These are phyloP conservation scores for Nomada fucata DNA, from an alignment of 2,888 invertebrate species.

Conservation along the genomic window DNA sequence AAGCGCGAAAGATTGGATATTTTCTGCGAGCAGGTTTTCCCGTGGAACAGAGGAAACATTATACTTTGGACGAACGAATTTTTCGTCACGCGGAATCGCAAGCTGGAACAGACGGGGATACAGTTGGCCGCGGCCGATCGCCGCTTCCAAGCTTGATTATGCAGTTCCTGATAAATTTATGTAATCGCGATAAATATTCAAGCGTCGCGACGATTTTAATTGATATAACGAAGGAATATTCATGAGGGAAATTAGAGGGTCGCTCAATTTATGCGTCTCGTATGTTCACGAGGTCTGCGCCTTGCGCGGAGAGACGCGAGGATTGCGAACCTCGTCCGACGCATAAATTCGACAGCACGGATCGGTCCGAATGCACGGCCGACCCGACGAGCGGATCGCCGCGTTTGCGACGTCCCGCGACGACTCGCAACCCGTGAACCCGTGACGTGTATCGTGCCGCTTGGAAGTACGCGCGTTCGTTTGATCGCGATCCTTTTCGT, in stretches of 20 bases:
- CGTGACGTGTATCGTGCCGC: neutral
- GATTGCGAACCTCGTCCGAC: constrained; percentile 33
- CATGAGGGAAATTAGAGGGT: constrained; percentile 56
- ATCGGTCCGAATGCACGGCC: constrained; percentile 29
- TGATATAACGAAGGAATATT: constrained; percentile 62
- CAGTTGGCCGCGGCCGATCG: neutral
- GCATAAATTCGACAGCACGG: constrained; percentile 33
- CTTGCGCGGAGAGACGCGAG: constrained; percentile 29
- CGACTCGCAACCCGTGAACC: constrained; percentile 48
- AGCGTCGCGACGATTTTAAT: constrained; percentile 53
- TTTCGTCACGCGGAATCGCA: neutral
- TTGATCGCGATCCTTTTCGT: neutral
- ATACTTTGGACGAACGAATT: neutral
- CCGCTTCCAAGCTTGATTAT: constrained; percentile 21
- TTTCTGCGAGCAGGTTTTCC: neutral
- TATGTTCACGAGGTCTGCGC: constrained; percentile 28
- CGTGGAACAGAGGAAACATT: neutral
- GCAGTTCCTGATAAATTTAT: constrained; percentile 53
- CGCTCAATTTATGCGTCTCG: constrained; percentile 55
- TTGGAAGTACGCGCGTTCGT: neutral
- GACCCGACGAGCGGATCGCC: constrained; percentile 18
- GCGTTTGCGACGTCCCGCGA: constrained; percentile 47
- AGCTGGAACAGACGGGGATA: too few relatives aligned
- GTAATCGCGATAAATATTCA: constrained; percentile 56
- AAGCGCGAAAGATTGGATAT: constrained; percentile 6